phyloP scores from a whole-genome alignment of 2,113 vertebrate species.

The Empidonax traillii region DNA sequence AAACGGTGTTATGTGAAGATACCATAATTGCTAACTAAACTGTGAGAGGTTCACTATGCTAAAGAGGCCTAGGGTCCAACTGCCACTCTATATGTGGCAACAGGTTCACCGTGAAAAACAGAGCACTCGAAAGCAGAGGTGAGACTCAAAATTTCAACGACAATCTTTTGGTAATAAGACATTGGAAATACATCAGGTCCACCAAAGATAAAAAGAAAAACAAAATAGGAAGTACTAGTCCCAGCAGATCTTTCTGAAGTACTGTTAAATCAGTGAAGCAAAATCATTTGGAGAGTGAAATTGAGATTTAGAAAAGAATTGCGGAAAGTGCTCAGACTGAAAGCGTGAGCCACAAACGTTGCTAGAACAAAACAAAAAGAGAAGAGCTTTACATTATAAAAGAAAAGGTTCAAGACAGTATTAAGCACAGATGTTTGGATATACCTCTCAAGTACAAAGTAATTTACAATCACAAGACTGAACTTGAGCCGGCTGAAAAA shows the following conservation, averaged over 20 bases:
- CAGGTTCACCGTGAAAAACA: neutral
- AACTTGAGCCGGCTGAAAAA: slow-evolving; percentile 42
- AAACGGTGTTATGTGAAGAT: neutral
- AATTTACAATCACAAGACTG: neutral
- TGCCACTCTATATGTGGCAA: neutral
- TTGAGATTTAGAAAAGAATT: neutral
- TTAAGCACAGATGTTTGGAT: neutral
- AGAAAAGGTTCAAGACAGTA: neutral
- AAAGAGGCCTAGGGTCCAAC: neutral
- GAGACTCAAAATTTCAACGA: neutral
- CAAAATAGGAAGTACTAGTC: neutral
- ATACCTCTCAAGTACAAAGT: neutral
- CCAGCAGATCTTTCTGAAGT: neutral
- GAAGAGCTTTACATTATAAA: neutral
- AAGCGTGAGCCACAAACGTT: neutral
- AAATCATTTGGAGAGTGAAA: neutral
- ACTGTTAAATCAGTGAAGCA: neutral
- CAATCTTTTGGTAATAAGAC: neutral
- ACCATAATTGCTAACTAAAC: neutral
- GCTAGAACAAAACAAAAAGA: neutral
- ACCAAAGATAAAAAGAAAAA: neutral
- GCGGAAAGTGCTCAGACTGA: neutral
- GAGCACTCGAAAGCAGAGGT: neutral
- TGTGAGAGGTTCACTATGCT: neutral
- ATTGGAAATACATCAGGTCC: neutral